Conservation (phyloP, 2,888 invertebrate genomes). For the Trissoscelio sp. region DNA sequence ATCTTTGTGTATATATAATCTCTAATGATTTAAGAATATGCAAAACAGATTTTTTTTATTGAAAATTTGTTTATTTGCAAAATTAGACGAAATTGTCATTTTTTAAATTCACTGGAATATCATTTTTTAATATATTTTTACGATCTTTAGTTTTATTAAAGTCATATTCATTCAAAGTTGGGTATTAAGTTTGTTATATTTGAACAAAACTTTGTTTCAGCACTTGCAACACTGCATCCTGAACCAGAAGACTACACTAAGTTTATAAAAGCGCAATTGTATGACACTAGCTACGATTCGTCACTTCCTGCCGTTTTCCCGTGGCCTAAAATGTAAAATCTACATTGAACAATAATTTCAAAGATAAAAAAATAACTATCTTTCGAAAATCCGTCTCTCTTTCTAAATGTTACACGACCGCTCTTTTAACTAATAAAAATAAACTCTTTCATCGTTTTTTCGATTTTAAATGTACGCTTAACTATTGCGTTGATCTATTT, state of each 20-base stretch:
- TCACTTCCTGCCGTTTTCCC: conserved; percentile 88
- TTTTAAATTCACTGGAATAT: too few relatives aligned
- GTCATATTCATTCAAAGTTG: too few relatives aligned
- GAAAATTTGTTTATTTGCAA: too few relatives aligned
- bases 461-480: conserved; percentile 3
- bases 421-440: conserved; percentile 1
- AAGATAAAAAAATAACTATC: conserved; percentile 4
- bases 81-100: too few relatives aligned
- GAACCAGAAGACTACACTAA: conserved; percentile 89
- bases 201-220: conserved; percentile 83
- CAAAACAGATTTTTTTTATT: too few relatives aligned
- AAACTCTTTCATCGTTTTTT: conserved; percentile 3
- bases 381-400: conserved; percentile 38
- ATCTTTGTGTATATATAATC: too few relatives aligned
- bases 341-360: conserved; percentile 1
- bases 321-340: conserved; percentile 84
- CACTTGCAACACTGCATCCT: conserved; percentile 90
- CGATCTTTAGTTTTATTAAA: too few relatives aligned
- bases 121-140: too few relatives aligned
- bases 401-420: conserved; percentile 13
- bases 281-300: conserved; percentile 88
- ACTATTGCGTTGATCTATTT: conserved; percentile 4
- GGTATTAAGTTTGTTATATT: too few relatives aligned
- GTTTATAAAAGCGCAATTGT: conserved; percentile 92
- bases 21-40: too few relatives aligned